These are phyloP conservation scores for Smithornis capensis DNA, from an alignment of 2,113 vertebrate genomes.

Conservation along the genomic window DNA sequence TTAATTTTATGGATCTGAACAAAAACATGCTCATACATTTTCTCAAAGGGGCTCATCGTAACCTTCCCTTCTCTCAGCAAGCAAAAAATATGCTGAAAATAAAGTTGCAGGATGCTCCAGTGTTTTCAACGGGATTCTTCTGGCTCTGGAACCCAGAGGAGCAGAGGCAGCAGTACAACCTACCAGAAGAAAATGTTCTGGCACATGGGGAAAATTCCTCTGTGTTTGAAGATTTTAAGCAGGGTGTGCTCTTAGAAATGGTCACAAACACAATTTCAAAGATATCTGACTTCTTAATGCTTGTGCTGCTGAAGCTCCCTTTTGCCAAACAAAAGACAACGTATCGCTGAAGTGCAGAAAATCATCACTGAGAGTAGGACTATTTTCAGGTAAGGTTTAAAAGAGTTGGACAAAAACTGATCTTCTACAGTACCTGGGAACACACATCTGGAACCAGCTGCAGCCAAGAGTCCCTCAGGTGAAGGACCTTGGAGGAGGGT, in stretches of 20 bases:
- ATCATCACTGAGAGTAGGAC: background rate
- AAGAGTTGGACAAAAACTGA: background rate
- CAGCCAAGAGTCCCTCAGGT: background rate
- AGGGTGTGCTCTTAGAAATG: background rate
- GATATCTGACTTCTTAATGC: background rate
- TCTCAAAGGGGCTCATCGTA: conserved; percentile 1
- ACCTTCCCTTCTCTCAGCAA: background rate
- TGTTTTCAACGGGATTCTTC: conserved; percentile 20
- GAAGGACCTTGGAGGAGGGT: background rate
- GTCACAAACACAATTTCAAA: background rate
- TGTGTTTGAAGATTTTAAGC: background rate
- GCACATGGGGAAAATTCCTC: background rate
- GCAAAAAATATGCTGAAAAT: conserved; percentile 8
- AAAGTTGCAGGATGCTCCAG: conserved; percentile 8
- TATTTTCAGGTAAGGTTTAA: background rate
- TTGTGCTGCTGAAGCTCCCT: background rate
- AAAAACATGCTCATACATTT: background rate
- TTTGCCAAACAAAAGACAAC: background rate
- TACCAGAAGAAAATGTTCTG: background rate
- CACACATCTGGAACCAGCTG: background rate
- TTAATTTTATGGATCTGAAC: background rate
- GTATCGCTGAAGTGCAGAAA: background rate
- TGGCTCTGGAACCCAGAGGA: conserved; percentile 2
- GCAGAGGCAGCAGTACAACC: background rate
- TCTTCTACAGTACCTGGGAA: background rate